Conservation (phyloP, 2,113 vertebrate species). For the Triplophysa siluroides region DNA sequence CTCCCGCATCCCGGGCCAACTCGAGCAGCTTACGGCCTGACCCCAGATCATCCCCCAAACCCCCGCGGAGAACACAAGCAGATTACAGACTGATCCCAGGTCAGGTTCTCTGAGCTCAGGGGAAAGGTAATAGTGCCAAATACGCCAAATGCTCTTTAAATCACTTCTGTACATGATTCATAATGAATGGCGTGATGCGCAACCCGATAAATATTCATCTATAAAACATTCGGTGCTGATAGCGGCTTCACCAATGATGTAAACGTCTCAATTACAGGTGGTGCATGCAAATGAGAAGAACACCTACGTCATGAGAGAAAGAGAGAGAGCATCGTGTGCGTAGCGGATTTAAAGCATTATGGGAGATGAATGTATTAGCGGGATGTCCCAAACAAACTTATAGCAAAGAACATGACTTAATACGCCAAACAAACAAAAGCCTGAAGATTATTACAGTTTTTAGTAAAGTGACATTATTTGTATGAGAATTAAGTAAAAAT, state of each 20-base stretch:
- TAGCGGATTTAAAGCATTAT: not conserved
- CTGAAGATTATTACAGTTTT: no score
- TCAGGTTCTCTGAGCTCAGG: slow-evolving; percentile 26
- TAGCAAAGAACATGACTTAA: not conserved
- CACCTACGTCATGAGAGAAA: not conserved
- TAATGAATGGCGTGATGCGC: not conserved
- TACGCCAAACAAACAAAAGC: rapidly evolving
- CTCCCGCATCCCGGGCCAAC: not conserved
- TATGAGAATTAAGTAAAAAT: no score
- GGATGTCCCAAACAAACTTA: not conserved
- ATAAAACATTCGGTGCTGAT: slow-evolving; percentile 9
- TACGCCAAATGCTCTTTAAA: not conserved
- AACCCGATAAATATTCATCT: slow-evolving; percentile 11
- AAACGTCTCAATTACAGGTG: not conserved
- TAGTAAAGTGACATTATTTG: no score
- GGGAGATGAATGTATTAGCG: not conserved
- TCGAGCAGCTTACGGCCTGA: slow-evolving; percentile 4
- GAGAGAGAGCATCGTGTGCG: not conserved
- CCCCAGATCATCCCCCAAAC: slow-evolving; percentile 35
- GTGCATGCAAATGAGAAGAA: not conserved
- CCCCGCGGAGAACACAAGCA: slow-evolving; percentile 22
- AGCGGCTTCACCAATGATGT: not conserved
- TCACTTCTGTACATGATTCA: not conserved
- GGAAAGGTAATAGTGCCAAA: not conserved
- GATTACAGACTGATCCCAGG: slow-evolving; percentile 42